Conservation (phyloP, 2,888 invertebrate species). For the Malthinus flaveolus region DNA sequence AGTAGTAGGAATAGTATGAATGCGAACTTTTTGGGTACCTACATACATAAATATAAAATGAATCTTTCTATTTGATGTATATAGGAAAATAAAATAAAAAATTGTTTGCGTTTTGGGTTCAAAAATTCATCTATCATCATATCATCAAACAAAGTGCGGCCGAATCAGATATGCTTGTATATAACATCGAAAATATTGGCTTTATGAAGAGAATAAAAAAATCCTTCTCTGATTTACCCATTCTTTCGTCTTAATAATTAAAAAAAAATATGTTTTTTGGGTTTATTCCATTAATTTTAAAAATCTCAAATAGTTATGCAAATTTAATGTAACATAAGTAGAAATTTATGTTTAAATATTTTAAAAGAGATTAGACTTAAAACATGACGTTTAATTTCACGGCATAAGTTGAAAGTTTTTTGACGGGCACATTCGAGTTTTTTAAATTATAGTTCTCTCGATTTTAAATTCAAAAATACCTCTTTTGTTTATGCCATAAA, state of each 20-base stretch:
- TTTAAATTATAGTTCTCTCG: too few relatives aligned
- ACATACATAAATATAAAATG: too few relatives aligned
- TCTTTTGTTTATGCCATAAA: too few relatives aligned
- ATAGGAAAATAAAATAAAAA: slow-evolving; percentile 8
- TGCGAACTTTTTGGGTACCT: too few relatives aligned
- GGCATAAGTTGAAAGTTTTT: not conserved
- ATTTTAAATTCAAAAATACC: too few relatives aligned
- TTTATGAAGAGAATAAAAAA: slow-evolving; percentile 15
- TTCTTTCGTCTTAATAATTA: not conserved
- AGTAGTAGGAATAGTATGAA: too few relatives aligned
- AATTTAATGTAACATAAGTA: slow-evolving; percentile 5
- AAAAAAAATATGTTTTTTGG: too few relatives aligned
- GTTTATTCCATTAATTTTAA: slow-evolving; percentile 1
- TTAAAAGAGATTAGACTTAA: not conserved
- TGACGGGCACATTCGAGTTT: not conserved
- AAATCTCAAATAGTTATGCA: slow-evolving; percentile 5
- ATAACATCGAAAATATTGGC: slow-evolving; percentile 17
- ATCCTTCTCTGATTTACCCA: slow-evolving; percentile 7
- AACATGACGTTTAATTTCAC: slow-evolving; percentile 3
- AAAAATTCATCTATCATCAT: slow-evolving; percentile 17
- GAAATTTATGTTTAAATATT: slow-evolving; percentile 5
- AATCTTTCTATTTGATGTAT: not conserved
- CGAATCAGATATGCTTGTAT: slow-evolving; percentile 14
- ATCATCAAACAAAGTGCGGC: slow-evolving; percentile 7
- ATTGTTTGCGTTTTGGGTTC: slow-evolving; percentile 4